Evolutionary conservation across 2,888 invertebrate genomes (phyloP), one percentile per base, ranked within the genome.

Genomic region (Dorcus hopei): DNA sequence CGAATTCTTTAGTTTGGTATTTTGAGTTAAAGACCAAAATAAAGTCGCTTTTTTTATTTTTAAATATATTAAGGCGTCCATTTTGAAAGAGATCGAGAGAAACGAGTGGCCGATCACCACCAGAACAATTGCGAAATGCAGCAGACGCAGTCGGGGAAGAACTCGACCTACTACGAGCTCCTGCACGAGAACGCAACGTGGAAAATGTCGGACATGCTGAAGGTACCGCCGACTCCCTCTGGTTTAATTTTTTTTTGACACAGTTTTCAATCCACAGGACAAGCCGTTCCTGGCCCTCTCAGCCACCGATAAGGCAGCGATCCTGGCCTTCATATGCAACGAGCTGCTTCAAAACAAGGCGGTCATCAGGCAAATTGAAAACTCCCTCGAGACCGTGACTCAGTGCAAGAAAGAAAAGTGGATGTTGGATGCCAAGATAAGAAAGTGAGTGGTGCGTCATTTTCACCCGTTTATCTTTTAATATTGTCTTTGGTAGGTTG

Each of bases 301-400:
- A 74, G 87, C 95, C 2, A 90, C 91, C 0, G 87, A 89, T 66
- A 97, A 97, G 76, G 90, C 95, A 0, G 87, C 90, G 64, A 91
- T 97, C 71, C 79, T 97, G 49, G 92, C 93, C 1, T 95, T 91
- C 80, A 83, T 97, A 26, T 97, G 97, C 80, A 94, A 97, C 79
- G 97, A 98, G 77, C 82, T 98, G 67, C 83, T 97, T 47, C 93
- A 95, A 79, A 96, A 95, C 78, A 95, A 95, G 79, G 87, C 92
- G 8, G 91, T 97, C 65, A 82, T 93, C 70, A 84, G 91, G 38
- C 96, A 97, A 78, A 90, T 97, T 56, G 97, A 97, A 72, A 87
- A 72, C 45, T 77, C 79, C 14, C 61, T 97, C 50, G 97, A 97
- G 65, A 89, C 88, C 54, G 90, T 93, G 62, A 90, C 90, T 63